Conservation (phyloP, 2,113 vertebrate genomes). For the Ovis canadensis region DNA sequence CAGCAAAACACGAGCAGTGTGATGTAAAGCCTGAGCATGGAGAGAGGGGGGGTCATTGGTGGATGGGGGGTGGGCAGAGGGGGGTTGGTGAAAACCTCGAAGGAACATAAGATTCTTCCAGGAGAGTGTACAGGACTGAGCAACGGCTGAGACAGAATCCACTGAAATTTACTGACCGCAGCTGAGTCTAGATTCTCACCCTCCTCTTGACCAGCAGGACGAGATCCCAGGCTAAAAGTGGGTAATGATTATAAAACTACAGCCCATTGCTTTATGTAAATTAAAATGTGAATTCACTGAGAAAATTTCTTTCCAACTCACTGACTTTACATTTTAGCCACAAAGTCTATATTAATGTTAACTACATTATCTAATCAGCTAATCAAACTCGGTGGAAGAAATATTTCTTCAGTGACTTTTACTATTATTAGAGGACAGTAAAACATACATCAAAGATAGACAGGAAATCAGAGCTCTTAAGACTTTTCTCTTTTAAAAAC, state of each 20-base stretch:
- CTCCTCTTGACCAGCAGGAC: not conserved
- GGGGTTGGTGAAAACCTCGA: not conserved
- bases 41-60: accelerated
- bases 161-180: not conserved
- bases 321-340: not conserved
- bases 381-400: not conserved
- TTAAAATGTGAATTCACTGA: not conserved
- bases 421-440: not conserved
- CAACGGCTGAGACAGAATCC: accelerated
- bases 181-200: not conserved
- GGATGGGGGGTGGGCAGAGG: accelerated
- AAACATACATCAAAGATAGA: not conserved
- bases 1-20: not conserved
- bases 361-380: not conserved
- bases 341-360: not conserved
- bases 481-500: not conserved
- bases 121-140: not conserved
- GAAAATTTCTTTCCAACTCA: not conserved
- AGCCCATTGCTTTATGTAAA: not conserved
- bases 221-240: not conserved
- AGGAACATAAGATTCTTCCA: not conserved
- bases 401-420: not conserved
- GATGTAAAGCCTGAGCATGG: not conserved
- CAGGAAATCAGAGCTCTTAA: not conserved
- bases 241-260: not conserved